These are phyloP conservation scores for Desoria tigrina DNA, from an alignment of 2,888 invertebrate species.

Conservation along the genomic window DNA sequence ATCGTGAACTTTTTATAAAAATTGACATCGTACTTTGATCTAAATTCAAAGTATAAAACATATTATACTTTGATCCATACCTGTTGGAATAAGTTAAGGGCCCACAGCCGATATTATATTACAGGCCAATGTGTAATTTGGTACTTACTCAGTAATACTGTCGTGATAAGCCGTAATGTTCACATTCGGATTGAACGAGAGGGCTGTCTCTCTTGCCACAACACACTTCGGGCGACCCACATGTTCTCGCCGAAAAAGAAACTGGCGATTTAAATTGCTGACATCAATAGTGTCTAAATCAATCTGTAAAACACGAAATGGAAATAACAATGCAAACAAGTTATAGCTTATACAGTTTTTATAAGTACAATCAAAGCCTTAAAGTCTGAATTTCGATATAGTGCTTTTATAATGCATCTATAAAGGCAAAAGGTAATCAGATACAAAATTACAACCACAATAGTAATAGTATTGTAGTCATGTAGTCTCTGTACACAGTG, in stretches of 20 bases:
- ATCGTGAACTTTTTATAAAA: conserved; percentile 89
- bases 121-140: conserved; percentile 17
- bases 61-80: too few relatives aligned
- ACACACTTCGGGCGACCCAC: conserved; percentile 95
- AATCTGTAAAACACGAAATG: conserved; percentile 66
- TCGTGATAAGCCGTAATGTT: conserved; percentile 89
- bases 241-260: conserved; percentile 97
- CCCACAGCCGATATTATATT: background rate
- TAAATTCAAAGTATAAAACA: conserved; percentile 58
- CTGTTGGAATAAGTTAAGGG: too few relatives aligned
- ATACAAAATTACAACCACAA: too few relatives aligned
- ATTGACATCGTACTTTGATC: conserved; percentile 81
- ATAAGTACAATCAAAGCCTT: background rate
- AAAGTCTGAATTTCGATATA: conserved; percentile 4
- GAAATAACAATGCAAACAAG: too few relatives aligned
- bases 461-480: too few relatives aligned
- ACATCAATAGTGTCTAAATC: conserved; percentile 99
- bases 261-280: conserved; percentile 97
- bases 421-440: too few relatives aligned
- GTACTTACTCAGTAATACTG: conserved; percentile 81
- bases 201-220: conserved; percentile 85
- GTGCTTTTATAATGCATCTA: too few relatives aligned
- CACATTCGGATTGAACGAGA: conserved; percentile 83
- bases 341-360: too few relatives aligned
- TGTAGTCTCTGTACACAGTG: background rate